phyloP scores from a whole-genome alignment of 2,113 vertebrate species.

The Colinus virginianus region DNA sequence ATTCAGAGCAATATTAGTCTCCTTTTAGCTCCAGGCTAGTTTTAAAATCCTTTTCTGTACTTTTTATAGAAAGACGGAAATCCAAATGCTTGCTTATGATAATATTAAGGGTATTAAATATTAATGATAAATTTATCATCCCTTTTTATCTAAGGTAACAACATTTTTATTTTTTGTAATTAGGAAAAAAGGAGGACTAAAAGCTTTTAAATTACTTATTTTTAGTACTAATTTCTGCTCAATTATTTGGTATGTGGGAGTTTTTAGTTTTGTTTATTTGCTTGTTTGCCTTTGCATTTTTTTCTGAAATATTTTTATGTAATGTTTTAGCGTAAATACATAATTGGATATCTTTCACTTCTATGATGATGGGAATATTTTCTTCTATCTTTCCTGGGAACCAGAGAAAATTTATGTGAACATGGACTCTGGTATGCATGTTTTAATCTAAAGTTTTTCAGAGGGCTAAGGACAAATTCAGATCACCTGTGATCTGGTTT shows the following conservation, averaged over 20 bases:
- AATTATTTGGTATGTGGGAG: background rate
- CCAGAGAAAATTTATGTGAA: background rate
- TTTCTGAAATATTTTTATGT: background rate
- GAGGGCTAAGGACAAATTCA: background rate
- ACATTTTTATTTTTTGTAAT: background rate
- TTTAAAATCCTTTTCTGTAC: background rate
- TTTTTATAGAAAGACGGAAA: background rate
- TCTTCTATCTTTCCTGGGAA: background rate
- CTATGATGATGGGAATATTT: background rate
- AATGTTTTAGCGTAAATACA: background rate
- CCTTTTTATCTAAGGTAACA: background rate
- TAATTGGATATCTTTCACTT: background rate
- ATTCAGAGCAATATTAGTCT: background rate
- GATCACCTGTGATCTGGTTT: background rate
- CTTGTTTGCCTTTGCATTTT: background rate
- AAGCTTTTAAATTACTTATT: background rate
- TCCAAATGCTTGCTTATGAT: background rate
- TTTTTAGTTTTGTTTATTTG: background rate
- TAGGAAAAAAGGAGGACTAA: background rate
- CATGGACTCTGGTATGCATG: background rate
- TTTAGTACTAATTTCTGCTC: background rate
- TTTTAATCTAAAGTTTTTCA: background rate
- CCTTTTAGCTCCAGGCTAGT: background rate
- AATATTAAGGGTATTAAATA: background rate
- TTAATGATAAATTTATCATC: background rate